Evolutionary conservation across 1,140 invertebrate species (phyloP), one percentile per base, ranked within the genome.

Genomic region (Tetranychus cinnabarinus): DNA sequence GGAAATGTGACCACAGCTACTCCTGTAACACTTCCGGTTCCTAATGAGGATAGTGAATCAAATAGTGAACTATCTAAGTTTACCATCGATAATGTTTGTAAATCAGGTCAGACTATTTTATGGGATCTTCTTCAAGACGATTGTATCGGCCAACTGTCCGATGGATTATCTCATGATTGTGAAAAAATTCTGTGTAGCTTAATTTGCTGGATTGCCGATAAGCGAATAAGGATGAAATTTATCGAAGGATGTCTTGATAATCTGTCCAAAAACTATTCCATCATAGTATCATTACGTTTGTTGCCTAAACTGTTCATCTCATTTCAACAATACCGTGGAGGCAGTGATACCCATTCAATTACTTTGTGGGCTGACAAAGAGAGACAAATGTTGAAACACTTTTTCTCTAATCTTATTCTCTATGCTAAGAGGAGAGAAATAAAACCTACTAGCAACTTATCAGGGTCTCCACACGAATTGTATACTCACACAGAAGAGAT

Each of bases 121-220:
- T 95, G 89, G 89, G 89, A 96, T 75, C 73, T 96, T 58, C 72
- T 96, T 52, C 88, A 93, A 72, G 88, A 92, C 71, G 84, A 90
- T 65, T 85, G 82, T 72, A 88, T 89, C 66, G 83, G 79, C 62
- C 81, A 85, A 68, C 71, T 95, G 0, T 83, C 86, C 0, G 88
- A 92, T 73, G 87, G 87, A 8, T 72, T 93, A 37, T 86, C 86
- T 1, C 67, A 84, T 4, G 89, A 93, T 74, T 88, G 88, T 8
- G 89, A 93, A 70, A 92, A 92, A 69, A 86, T 85, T 1, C 72
- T 93, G 0, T 86, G 84, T 66, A 87, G 86, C 67, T 72, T 93
- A 2, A 76, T 95, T 1, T 58, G 52, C n/a, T 91, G 85, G 66
- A 89, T 85, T 68, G 85, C 85, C 45, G 86, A 90, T 68, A 81